Percentiles rank a stretch among this genome's conserved stretches.
Evolutionary conservation across 2,888 invertebrate genomes (phyloP).

Genomic region (Furcula furcula): DNA sequence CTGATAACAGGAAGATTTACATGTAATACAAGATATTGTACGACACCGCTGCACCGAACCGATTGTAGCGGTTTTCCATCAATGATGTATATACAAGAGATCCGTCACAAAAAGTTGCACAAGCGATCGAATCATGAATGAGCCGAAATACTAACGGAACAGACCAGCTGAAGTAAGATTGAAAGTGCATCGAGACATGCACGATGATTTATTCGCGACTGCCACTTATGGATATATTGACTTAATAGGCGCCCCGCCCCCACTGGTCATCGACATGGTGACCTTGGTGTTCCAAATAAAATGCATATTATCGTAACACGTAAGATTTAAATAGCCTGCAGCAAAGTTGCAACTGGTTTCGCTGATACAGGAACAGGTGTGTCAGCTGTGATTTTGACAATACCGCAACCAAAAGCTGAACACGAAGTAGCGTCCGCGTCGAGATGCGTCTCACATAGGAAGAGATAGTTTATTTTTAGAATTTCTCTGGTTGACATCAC

Average conservation of each 20-base stretch:
- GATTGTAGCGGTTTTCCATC: slow-evolving; percentile 46
- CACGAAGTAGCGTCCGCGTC: slow-evolving; percentile 18
- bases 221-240: slow-evolving; percentile 68
- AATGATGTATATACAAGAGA: slow-evolving; percentile 31
- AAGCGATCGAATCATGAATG: slow-evolving; percentile 43
- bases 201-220: slow-evolving; percentile 65
- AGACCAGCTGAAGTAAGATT: slow-evolving; percentile 59
- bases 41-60: slow-evolving; percentile 53
- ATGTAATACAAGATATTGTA: slow-evolving; percentile 57
- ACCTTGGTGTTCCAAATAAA: slow-evolving; percentile 58
- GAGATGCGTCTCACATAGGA: slow-evolving; percentile 35
- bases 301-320: slow-evolving; percentile 58
- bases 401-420: slow-evolving; percentile 32
- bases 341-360: slow-evolving; percentile 68
- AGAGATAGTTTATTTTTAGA: slow-evolving; percentile 34
- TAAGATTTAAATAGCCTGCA: slow-evolving; percentile 59
- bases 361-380: slow-evolving; percentile 42
- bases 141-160: slow-evolving; percentile 49
- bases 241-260: slow-evolving; percentile 59
- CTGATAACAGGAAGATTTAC: slow-evolving; percentile 69
- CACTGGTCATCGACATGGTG: slow-evolving; percentile 52
- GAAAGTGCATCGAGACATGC: slow-evolving; percentile 69
- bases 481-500: slow-evolving; percentile 35
- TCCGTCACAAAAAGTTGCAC: slow-evolving; percentile 25
- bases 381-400: slow-evolving; percentile 51